Percentiles rank a stretch among this genome's conserved stretches.
Evolutionary conservation across 2,797 vertebrate species (phyloP).

Genomic region (Astyanax mexicanus): DNA sequence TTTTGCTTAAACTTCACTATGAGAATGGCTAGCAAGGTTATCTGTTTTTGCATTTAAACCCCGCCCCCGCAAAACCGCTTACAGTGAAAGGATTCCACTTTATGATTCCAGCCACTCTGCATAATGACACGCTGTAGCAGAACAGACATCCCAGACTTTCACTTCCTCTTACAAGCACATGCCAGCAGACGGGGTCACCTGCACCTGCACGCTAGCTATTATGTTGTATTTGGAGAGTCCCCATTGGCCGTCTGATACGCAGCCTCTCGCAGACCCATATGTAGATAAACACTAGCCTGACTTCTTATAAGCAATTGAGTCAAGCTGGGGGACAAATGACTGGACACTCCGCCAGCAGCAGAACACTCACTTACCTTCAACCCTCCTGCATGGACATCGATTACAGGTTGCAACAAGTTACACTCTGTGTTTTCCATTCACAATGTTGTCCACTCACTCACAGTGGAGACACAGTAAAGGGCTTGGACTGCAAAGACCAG

Average conservation of each 20-base stretch:
- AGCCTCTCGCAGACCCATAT: constrained; percentile 42
- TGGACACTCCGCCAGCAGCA: constrained; percentile 52
- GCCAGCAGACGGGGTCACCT: constrained; percentile 50
- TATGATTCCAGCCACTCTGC: background rate
- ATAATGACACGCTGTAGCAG: constrained; percentile 7
- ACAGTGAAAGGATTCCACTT: constrained; percentile 2
- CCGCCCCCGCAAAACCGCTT: background rate
- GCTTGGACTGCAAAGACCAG: constrained; percentile 51
- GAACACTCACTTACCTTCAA: constrained; percentile 58
- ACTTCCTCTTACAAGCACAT: background rate
- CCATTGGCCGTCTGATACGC: constrained; percentile 48
- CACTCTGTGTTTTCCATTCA: constrained; percentile 28
- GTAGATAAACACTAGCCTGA: constrained; percentile 61
- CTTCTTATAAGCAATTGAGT: constrained; percentile 46
- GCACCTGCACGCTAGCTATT: constrained; percentile 59
- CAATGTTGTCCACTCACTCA: constrained; percentile 1
- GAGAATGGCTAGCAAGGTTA: background rate
- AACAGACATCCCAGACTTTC: background rate
- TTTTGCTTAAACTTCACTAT: no score
- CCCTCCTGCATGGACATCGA: constrained; percentile 67
- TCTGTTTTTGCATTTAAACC: background rate
- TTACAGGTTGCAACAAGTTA: constrained; percentile 62
- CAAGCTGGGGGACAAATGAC: constrained; percentile 59
- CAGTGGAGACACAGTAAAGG: constrained; percentile 20
- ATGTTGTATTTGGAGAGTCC: constrained; percentile 50